Percentiles rank a stretch among this genome's conserved stretches.
These are phyloP conservation scores for Rhagonycha fulva DNA, from an alignment of 2,888 invertebrate genomes.

Conservation along the genomic window DNA sequence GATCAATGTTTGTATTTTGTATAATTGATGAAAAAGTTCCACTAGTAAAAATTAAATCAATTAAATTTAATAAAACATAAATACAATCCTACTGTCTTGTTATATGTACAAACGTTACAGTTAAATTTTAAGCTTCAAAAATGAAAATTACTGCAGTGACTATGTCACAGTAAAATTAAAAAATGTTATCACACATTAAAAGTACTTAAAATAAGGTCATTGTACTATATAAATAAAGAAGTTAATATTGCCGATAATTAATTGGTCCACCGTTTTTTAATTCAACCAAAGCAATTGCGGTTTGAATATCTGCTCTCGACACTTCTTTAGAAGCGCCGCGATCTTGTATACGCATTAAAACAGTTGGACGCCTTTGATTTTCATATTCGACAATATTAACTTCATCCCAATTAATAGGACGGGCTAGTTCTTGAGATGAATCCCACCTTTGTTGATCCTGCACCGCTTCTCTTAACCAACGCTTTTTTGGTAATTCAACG, in stretches of 20 bases:
- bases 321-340: slow-evolving; percentile 42
- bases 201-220: slow-evolving; percentile 9
- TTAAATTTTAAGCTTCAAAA: background rate
- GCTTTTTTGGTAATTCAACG: slow-evolving; percentile 59
- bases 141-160: slow-evolving; percentile 1
- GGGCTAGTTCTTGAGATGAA: slow-evolving; percentile 56
- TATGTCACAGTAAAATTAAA: slow-evolving; percentile 12
- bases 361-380: slow-evolving; percentile 60
- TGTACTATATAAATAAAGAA: background rate
- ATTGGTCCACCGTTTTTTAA: slow-evolving; percentile 52
- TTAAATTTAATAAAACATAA: background rate
- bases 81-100: background rate
- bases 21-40: background rate
- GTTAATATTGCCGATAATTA: slow-evolving; percentile 28
- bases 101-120: background rate
- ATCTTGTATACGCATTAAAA: slow-evolving; percentile 55
- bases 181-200: slow-evolving; percentile 11
- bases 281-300: slow-evolving; percentile 66
- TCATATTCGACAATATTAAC: slow-evolving; percentile 44
- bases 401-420: slow-evolving; percentile 58
- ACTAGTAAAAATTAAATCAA: background rate
- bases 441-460: slow-evolving; percentile 49
- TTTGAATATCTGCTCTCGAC: slow-evolving; percentile 58
- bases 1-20: background rate
- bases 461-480: slow-evolving; percentile 63